Base-by-base conservation (phyloP, 2,888 invertebrate genomes). In the Lycocerus yunnanus region DNA sequence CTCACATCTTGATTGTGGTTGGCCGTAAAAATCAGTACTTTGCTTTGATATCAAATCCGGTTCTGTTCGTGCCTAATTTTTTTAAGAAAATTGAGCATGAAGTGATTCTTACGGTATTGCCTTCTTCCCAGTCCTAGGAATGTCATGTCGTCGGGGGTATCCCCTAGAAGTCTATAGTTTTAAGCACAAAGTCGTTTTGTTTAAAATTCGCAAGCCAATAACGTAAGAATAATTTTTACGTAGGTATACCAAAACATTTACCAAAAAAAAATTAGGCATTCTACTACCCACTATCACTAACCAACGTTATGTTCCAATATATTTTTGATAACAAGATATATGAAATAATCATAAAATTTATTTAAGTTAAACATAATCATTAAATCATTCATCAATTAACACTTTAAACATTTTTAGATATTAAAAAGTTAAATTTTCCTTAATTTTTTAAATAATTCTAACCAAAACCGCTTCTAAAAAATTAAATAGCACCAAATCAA, bases 401-500 rank as follows among this genome's bases (percentile, higher is more conserved):
- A 63, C 61, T 63, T 63, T 63, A 63, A 63, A 63, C 61, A 18
- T 63, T 63, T 18, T 63, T 63, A 63, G 16, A 63, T 16, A 63
- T 63, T 63, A 70, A 61, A 65, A 16, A 70, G 43, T 43, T 18
- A 63, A 15, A 63, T 65, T 15, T 13, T 59, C 16, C 43, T 43
- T 16, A 60, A 16, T 20, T 59, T 58, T 69, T 60, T 69, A 59
- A 21, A 69, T 24, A 69, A 60, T 58, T 68, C 58, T 43, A 69
- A 69, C 69, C 69, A 60, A 68, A 69, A 60, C 69, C 69, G 20
- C 13, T 21, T 10, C 21, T 59, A 20, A 67, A 58, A 15, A 68
- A 68, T 14, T 59, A 58, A 59, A 68, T 68, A 68, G 68, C 68
- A 68, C 68, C 68, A 21, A 68, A 66, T 66, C 27, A 43, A 43